phyloP scores from a whole-genome alignment of 2,113 vertebrate genomes.

The Chionis minor region DNA sequence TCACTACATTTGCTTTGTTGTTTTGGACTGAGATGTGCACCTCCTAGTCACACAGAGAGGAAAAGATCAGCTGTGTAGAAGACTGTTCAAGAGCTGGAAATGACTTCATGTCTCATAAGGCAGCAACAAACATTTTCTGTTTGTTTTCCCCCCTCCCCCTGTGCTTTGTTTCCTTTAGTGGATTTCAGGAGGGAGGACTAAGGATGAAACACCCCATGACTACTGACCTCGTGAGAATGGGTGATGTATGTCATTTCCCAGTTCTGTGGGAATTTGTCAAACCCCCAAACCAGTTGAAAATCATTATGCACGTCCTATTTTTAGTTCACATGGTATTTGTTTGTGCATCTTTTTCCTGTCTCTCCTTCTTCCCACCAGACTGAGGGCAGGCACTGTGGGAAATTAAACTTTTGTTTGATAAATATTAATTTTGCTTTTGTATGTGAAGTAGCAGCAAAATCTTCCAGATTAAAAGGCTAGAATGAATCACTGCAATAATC shows the following conservation, averaged over 20 bases:
- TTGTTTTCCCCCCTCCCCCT: fast-evolving
- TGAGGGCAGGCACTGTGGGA: conserved; percentile 7
- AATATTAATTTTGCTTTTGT: background rate
- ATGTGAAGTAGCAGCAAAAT: background rate
- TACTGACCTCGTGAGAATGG: background rate
- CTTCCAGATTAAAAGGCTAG: background rate
- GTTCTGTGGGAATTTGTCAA: background rate
- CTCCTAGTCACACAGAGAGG: background rate
- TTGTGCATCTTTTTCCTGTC: background rate
- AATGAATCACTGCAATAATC: background rate
- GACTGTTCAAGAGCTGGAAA: background rate
- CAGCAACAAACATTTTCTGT: background rate
- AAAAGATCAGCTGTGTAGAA: background rate
- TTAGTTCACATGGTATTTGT: conserved; percentile 9
- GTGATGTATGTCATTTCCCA: background rate
- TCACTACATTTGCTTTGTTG: background rate
- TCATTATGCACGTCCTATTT: background rate
- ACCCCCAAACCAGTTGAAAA: background rate
- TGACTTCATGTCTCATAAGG: background rate
- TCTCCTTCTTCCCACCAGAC: background rate
- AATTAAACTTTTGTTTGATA: background rate
- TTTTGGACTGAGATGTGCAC: background rate
- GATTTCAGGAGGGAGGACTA: background rate
- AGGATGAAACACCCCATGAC: background rate
- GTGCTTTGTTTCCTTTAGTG: background rate